Evolutionary conservation across 1,140 invertebrate species (phyloP), one percentile per base, ranked within the genome.

Genomic region (Drosophila nasuta): DNA sequence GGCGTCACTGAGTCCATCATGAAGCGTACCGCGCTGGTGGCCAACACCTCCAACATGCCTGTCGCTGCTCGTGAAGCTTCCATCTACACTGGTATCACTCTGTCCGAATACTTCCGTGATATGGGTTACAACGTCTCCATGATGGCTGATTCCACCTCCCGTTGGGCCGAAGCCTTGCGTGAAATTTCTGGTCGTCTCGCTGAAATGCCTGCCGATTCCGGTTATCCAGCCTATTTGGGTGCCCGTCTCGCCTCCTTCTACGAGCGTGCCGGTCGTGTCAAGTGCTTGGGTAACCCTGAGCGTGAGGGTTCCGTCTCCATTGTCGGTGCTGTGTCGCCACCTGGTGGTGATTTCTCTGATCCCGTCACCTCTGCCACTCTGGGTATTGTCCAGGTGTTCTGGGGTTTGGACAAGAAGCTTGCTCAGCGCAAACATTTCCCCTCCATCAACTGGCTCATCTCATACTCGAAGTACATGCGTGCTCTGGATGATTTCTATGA

Each of bases 101-200:
- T 99, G 1, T 99, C 98, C 25, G 99, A 99, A 93, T 99, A 99
- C 93, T 99, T 99, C 95, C 95, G 96, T 93, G 98, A 99, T 93
- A 99, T 99, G 99, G 99, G 99, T 93, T 99, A 99, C 95, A 99
- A 99, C 93, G 99, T 99, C 28, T 98, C 99, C 64, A 99, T 99
- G 99, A 99, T 99, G 99, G 99, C 99, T 86, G 99, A 99, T 94
- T 99, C 99, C n/a, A 99, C 99, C 10, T 99, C 99, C 17, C 97
- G 99, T 94, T 99, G 99, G 99, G 99, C 99, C 59, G 99, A 99
- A 94, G 99, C 99, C 88, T 94, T 99, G 92, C 96, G 99, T 96
- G 99, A 99, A 96, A 99, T 99, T 94, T 99, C 99, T 2, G 99
- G 99, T 94, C 98, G 99, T 95, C 95, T 99, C 87, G 99, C 99